Evolutionary conservation across 2,113 vertebrate genomes (phyloP), one percentile per base, ranked within the genome.

Genomic region (Lycocorax pyrrhopterus): DNA sequence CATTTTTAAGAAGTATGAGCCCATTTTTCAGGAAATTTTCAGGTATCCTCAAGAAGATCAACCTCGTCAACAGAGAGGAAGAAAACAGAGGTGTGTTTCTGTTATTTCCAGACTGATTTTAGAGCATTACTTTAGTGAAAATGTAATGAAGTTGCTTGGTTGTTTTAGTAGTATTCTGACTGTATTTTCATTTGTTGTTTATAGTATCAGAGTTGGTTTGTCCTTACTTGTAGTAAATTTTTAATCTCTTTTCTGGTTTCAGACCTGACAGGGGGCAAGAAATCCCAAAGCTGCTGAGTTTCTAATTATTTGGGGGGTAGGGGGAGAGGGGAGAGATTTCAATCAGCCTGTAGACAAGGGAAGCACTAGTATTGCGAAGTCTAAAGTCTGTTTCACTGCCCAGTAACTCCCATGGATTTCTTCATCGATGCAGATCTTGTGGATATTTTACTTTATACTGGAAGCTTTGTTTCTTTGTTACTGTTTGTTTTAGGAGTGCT

Each of bases 1-100:
- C 56, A 98, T 99, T 97, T 99, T 99, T 95, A 99, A 99, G 97
- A 99, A 99, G 94, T 99, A 99, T 55, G 98, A 99, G 74, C 99
- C 99, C 87, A 99, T 99, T 97, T 99, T 99, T 80, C 99, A 97
- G 94, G 98, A 99, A 56, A 97, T 99, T 95, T 99, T 99, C 98
- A 99, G 97, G 90, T 97, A 98, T 22, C 98, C 99, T 56, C 98
- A 98, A 35, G 99, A 99, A 55, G 99, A 99, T 43, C 98, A 98
- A 13, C 98, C 98, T 35, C 97, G 99, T 49, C 98, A 98, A 19
- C 99, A 99, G 91, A 98, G 99, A 97, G 98, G 99, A 94, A 98
- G 99, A 64, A 99, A 99, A 67, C 99, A 99, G 95, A 98, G 99
- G 99, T 99, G 94, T 0, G 18, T 46, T 55, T 93, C 62, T 84